Base-by-base conservation (phyloP, 1,140 invertebrate genomes). In the Apis florea region DNA sequence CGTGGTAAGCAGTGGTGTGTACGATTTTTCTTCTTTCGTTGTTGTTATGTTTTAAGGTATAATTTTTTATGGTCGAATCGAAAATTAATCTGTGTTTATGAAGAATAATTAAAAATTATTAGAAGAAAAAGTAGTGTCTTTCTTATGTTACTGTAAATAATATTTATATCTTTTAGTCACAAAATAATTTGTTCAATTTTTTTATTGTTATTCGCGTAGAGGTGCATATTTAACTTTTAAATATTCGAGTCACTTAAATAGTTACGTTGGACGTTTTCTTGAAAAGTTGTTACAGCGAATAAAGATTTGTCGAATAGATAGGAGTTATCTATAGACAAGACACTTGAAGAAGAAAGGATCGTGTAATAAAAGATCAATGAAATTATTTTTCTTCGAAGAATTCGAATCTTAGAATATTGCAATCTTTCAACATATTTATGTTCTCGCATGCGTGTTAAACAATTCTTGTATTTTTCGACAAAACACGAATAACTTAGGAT, bases 271-370 rank as follows among this genome's bases (percentile, higher is more conserved):
- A n/a, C 12, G 54, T 58, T 13, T 8, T n/a, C 13, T 72, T 13
- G 70, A 72, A 59, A 49, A 73, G n/a, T 73, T 73, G 56, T 31
- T 47, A 59, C 54, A 47, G 70, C 54, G 17, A 72, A 72, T 72
- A 72, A 72, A 72, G 54, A 72, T 72, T 59, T 72, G 59, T 72
- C 54, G 31, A 10, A n/a, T 19, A 49, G 70, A 72, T 72, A 59
- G 10, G 10, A 31, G 54, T 47, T 72, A 72, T 72, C 54, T 72
- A n/a, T n/a, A 17, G 53, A 6, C 19, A 72, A 31, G 31, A 1
- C 1, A 31, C 31, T 21, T 58, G 21, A 1, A 8, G 21, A n/a
- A 59, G 70, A 59, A 58, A 59, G 40, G 70, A 72, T 19, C 24
- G 54, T 54, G 31, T 59, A 72, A 47, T 47, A 72, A 72, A 59